Conservation (phyloP, 2,113 vertebrate species). For the Apodemus sylvaticus region DNA sequence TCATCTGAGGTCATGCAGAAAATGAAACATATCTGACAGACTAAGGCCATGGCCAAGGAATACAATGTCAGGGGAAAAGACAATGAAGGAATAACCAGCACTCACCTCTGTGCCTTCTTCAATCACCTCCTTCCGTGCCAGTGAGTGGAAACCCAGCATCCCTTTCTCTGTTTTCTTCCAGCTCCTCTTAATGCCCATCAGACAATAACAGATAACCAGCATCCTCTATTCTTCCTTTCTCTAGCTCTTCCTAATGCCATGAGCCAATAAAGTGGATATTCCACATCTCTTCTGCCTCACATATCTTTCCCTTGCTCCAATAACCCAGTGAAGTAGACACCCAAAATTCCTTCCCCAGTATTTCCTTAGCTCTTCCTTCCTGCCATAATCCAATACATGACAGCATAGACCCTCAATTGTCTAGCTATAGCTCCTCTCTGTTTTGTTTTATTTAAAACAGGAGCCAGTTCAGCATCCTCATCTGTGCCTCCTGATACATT, state of each 20-base stretch:
- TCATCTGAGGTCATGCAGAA: slow-evolving; percentile 86
- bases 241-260: not conserved
- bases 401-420: not conserved
- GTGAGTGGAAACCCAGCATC: not conserved
- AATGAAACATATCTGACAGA: slow-evolving; percentile 87
- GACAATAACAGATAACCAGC: not conserved
- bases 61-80: slow-evolving; percentile 83
- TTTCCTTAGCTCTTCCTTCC: not conserved
- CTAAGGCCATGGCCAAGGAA: slow-evolving; percentile 81
- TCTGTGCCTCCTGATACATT: too few species aligned
- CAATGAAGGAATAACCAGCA: slow-evolving; percentile 41
- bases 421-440: not conserved
- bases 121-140: not conserved
- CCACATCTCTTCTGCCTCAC: not conserved
- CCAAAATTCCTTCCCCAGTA: not conserved
- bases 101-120: not conserved
- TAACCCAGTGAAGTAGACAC: too few species aligned
- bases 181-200: not conserved
- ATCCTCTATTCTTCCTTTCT: not conserved
- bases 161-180: not conserved
- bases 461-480: not conserved
- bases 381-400: not conserved
- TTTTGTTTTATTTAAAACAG: not conserved
- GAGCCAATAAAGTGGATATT: not conserved
- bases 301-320: not conserved